Evolutionary conservation across 1,140 invertebrate species (phyloP).

Genomic region (Nymphalis io): DNA sequence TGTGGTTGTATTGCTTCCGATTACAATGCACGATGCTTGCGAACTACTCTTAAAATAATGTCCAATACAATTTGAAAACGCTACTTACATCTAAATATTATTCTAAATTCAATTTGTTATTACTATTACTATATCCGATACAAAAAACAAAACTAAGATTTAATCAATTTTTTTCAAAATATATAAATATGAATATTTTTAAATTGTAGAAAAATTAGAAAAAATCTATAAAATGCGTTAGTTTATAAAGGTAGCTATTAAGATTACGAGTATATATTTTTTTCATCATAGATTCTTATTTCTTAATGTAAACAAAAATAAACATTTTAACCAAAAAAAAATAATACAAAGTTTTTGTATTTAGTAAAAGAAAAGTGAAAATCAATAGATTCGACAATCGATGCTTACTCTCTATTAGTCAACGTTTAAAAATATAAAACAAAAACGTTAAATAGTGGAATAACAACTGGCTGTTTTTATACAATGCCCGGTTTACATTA

Average conservation of each 20-base stretch:
- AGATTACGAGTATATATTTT: slow-evolving; percentile 36
- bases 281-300: slow-evolving; percentile 28
- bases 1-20: slow-evolving; percentile 68
- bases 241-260: slow-evolving; percentile 36
- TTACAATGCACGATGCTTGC: slow-evolving; percentile 52
- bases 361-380: slow-evolving; percentile 19
- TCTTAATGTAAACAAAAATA: slow-evolving; percentile 21
- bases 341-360: not conserved
- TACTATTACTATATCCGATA: slow-evolving; percentile 73
- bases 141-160: slow-evolving; percentile 51
- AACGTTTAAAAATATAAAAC: slow-evolving; percentile 24
- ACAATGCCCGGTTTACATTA: too few relatives aligned
- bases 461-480: slow-evolving; percentile 15
- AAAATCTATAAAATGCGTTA: slow-evolving; percentile 52
- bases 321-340: slow-evolving; percentile 26
- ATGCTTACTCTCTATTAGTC: slow-evolving; percentile 18
- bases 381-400: slow-evolving; percentile 23
- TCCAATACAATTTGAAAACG: slow-evolving; percentile 81
- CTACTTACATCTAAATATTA: slow-evolving; percentile 79
- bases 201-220: slow-evolving; percentile 52
- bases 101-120: slow-evolving; percentile 78
- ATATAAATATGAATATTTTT: slow-evolving; percentile 62
- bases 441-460: slow-evolving; percentile 20
- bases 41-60: slow-evolving; percentile 66
- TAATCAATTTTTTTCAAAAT: slow-evolving; percentile 60